Percentiles rank a stretch among this genome's conserved stretches.
phyloP scores from a whole-genome alignment of 1,140 invertebrate genomes.

The Heliconius himera region DNA sequence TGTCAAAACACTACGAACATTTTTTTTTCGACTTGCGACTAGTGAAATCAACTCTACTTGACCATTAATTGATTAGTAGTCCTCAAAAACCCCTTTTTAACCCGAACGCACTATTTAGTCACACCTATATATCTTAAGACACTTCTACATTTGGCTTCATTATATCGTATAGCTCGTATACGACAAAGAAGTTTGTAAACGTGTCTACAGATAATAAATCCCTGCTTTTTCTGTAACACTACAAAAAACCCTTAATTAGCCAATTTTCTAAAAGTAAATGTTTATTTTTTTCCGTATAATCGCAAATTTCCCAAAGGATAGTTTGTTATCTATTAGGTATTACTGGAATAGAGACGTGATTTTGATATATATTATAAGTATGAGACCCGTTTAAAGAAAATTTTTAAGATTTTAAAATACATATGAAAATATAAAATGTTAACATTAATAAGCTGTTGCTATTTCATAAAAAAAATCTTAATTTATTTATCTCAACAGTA shows the following conservation, averaged over 20 bases:
- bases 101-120: slow-evolving; percentile 75
- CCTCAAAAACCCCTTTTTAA: slow-evolving; percentile 69
- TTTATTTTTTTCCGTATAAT: slow-evolving; percentile 26
- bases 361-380: neutral
- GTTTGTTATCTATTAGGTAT: slow-evolving; percentile 30
- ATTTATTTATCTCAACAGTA: neutral
- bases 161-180: slow-evolving; percentile 70
- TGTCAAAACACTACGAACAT: slow-evolving; percentile 82
- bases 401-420: neutral
- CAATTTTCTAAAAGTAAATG: slow-evolving; percentile 66
- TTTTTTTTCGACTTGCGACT: slow-evolving; percentile 81
- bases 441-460: no score
- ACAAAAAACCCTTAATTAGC: slow-evolving; percentile 66
- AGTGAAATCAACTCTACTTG: slow-evolving; percentile 82
- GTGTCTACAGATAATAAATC: slow-evolving; percentile 20
- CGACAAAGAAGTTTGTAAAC: slow-evolving; percentile 54
- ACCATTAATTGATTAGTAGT: slow-evolving; percentile 77
- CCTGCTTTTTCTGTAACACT: slow-evolving; percentile 48
- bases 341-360: slow-evolving; percentile 37
- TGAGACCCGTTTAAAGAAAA: neutral
- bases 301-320: slow-evolving; percentile 33
- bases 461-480: neutral
- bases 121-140: slow-evolving; percentile 49
- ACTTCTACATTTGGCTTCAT: slow-evolving; percentile 56
- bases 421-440: neutral